Evolutionary conservation across 1,140 invertebrate species (phyloP).

Genomic region (Nasonia vitripennis): DNA sequence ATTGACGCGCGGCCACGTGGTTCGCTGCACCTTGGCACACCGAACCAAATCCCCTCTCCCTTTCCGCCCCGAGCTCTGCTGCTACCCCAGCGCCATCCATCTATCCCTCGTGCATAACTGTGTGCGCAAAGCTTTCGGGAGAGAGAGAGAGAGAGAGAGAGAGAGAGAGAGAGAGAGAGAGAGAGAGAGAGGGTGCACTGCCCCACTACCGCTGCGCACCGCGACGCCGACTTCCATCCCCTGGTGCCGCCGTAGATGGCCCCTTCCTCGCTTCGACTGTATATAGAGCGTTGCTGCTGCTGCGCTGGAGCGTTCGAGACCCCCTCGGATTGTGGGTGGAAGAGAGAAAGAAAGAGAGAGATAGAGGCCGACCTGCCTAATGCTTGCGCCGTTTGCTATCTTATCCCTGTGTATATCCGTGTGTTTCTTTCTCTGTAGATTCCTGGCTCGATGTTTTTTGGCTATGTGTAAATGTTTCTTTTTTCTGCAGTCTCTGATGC

Average conservation of each 20-base stretch:
- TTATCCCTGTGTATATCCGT: background rate
- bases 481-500: background rate
- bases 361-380: background rate
- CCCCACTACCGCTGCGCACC: background rate
- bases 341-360: background rate
- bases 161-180: background rate
- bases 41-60: conserved; percentile 59
- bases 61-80: background rate
- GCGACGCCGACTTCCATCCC: background rate
- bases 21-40: conserved; percentile 68
- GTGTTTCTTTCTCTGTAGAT: background rate
- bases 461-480: background rate
- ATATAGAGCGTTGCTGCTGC: background rate
- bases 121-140: background rate
- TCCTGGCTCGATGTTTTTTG: background rate
- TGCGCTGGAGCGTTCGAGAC: background rate
- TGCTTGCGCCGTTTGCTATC: background rate
- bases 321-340: background rate
- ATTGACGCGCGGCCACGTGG: conserved; percentile 69
- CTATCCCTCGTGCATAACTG: background rate
- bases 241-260: background rate
- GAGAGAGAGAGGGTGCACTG: background rate
- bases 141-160: background rate
- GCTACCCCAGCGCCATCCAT: background rate
- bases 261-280: conserved; percentile 4